These are phyloP conservation scores for Pandion haliaetus DNA, from an alignment of 2,113 vertebrate genomes.

Conservation along the genomic window DNA sequence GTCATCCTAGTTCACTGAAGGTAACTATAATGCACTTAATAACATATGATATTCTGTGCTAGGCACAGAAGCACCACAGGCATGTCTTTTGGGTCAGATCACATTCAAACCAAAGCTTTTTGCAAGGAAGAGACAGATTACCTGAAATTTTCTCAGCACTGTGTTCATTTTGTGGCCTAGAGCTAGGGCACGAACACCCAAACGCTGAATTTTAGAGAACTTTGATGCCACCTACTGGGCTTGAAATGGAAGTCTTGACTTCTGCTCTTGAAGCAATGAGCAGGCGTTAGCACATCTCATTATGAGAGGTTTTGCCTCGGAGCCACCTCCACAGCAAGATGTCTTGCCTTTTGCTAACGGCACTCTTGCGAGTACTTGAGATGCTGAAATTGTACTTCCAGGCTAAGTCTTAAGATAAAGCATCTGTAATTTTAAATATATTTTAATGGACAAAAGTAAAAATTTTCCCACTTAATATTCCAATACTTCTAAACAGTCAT, in stretches of 20 bases:
- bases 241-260: background rate
- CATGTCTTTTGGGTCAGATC: background rate
- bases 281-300: background rate
- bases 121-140: background rate
- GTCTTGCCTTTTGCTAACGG: background rate
- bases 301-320: background rate
- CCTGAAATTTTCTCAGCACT: background rate
- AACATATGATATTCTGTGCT: background rate
- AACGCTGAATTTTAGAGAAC: background rate
- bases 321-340: background rate
- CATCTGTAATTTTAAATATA: background rate
- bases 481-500: background rate
- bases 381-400: background rate
- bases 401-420: background rate
- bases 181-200: background rate
- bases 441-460: background rate
- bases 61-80: background rate
- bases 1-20: background rate
- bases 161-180: background rate
- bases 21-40: background rate
- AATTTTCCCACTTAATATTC: background rate
- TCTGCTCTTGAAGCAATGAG: background rate
- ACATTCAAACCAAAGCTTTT: background rate
- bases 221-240: constrained; percentile 51
- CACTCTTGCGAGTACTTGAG: background rate